Conservation (phyloP, 2,888 invertebrate species). For the Germaria angustata region DNA sequence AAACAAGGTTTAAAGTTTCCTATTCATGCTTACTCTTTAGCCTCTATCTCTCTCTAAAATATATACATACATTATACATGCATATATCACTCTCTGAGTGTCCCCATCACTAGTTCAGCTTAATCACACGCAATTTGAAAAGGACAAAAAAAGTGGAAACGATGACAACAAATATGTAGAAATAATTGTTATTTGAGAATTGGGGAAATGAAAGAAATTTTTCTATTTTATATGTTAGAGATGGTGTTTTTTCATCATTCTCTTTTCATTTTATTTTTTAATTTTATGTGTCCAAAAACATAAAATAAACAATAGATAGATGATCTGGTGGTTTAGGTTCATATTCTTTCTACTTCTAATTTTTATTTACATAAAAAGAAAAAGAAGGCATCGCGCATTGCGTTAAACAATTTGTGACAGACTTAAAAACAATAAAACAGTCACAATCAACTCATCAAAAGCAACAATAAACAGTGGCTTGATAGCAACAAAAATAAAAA, state of each 20-base stretch:
- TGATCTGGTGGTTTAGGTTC: conserved; percentile 31
- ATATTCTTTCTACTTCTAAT: conserved; percentile 33
- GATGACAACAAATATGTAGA: conserved; percentile 60
- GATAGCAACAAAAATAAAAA: not conserved
- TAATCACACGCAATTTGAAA: conserved; percentile 53
- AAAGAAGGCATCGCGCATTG: conserved; percentile 15
- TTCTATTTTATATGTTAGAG: conserved; percentile 60
- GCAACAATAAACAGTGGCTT: not conserved
- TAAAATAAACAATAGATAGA: conserved; percentile 33
- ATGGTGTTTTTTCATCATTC: conserved; percentile 44
- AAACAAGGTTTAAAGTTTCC: conserved; percentile 10
- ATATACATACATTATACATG: not conserved
- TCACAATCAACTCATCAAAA: no score
- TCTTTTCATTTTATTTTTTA: conserved; percentile 25
- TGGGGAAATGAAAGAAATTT: conserved; percentile 58
- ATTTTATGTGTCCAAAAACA: not conserved
- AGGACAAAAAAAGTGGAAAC: conserved; percentile 28
- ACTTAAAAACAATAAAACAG: conserved; percentile 8
- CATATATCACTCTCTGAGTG: not conserved
- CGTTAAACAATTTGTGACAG: conserved; percentile 60
- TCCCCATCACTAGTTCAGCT: conserved; percentile 13
- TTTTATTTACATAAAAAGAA: conserved; percentile 28
- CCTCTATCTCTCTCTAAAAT: not conserved
- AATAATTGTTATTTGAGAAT: conserved; percentile 66
- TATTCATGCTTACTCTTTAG: not conserved